Conservation (phyloP, 2,113 vertebrate genomes). For the Indicator indicator region DNA sequence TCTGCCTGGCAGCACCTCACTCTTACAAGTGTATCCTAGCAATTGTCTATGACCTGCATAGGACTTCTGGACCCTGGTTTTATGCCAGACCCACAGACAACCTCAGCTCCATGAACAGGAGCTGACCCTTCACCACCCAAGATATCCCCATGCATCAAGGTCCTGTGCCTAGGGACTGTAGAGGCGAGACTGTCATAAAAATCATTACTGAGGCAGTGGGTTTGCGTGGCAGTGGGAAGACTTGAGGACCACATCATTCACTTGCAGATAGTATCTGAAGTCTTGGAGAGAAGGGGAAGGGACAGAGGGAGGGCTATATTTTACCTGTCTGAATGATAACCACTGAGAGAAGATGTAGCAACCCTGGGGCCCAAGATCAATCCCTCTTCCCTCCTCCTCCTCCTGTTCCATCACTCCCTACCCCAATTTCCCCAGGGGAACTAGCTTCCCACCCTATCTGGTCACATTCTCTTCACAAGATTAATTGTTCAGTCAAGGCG, state of each 20-base stretch:
- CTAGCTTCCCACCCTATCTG: not conserved
- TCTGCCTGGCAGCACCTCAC: not conserved
- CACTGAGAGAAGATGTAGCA: not conserved
- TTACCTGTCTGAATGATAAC: not conserved
- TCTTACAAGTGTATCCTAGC: not conserved
- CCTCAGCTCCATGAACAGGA: not conserved
- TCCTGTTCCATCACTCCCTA: too few relatives aligned
- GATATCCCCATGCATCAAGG: accelerated
- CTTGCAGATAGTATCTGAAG: not conserved
- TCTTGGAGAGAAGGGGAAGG: not conserved
- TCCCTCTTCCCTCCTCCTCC: not conserved
- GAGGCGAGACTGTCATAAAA: not conserved
- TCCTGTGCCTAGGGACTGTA: not conserved
- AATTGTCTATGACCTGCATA: not conserved
- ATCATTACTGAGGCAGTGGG: not conserved
- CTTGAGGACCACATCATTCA: too few relatives aligned
- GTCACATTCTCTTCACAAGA: constrained; percentile 26
- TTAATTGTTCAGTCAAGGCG: constrained; percentile 10
- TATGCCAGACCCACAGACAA: accelerated
- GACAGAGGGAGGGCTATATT: not conserved
- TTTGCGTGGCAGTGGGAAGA: not conserved
- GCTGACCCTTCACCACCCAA: not conserved
- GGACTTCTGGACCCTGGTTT: not conserved
- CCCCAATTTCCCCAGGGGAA: not conserved
- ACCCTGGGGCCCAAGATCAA: not conserved